phyloP scores from a whole-genome alignment of 2,888 invertebrate species.

The Drosophila lacicola region DNA sequence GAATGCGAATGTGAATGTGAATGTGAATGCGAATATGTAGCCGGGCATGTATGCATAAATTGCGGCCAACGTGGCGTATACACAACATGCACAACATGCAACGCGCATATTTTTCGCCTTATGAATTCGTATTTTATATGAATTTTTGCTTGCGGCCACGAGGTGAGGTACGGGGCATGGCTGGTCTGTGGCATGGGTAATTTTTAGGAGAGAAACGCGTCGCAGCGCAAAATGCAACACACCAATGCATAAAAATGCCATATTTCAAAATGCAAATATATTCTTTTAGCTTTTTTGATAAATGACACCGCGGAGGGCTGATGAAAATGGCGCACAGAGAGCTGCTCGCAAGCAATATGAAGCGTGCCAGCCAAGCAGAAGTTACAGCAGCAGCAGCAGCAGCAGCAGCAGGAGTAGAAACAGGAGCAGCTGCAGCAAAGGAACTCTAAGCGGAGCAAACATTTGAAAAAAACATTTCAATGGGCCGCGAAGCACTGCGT shows the following conservation, averaged over 20 bases:
- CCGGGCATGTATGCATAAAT: conserved; percentile 68
- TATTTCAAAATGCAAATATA: conserved; percentile 80
- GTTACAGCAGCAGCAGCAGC: conserved; percentile 11
- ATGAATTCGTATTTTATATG: conserved; percentile 80
- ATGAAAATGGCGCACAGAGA: conserved; percentile 65
- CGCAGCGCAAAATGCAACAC: conserved; percentile 72
- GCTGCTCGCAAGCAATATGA: conserved; percentile 65
- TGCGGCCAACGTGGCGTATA: conserved; percentile 76
- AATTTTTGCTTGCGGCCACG: conserved; percentile 41
- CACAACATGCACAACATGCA: conserved; percentile 55
- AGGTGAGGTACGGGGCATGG: neutral
- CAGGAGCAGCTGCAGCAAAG: neutral
- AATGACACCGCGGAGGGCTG: conserved; percentile 80
- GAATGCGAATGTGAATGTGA: conserved; percentile 25
- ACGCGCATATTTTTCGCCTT: conserved; percentile 77
- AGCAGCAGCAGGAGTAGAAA: conserved; percentile 21
- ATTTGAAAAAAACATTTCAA: conserved; percentile 39
- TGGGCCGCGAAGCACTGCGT: conserved; percentile 10
- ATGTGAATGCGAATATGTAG: conserved; percentile 29
- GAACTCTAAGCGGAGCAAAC: conserved; percentile 35
- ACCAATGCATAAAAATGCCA: conserved; percentile 80
- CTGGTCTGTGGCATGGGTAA: conserved; percentile 52
- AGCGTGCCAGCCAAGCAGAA: conserved; percentile 61
- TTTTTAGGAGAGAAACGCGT: conserved; percentile 47
- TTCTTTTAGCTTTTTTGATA: conserved; percentile 81